These are phyloP conservation scores for Ormyrus nitidulus DNA, from an alignment of 2,888 invertebrate species.

Conservation along the genomic window DNA sequence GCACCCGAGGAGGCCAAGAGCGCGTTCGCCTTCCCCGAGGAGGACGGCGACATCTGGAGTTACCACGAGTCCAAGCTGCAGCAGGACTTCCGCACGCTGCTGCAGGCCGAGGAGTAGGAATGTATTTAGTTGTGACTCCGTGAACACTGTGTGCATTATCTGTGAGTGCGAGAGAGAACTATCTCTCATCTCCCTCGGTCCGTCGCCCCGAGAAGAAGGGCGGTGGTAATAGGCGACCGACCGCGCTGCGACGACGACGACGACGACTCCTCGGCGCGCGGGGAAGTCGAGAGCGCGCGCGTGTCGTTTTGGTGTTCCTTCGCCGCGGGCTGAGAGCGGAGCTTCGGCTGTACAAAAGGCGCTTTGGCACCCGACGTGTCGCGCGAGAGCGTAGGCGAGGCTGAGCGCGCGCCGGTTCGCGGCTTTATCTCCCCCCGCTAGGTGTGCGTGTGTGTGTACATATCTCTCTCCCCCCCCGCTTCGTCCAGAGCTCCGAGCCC, in stretches of 20 bases:
- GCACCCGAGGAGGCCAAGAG: slow-evolving; percentile 64
- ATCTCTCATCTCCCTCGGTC: too few relatives aligned
- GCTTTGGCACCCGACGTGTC: neutral
- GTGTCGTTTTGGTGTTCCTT: too few relatives aligned
- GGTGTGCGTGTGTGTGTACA: neutral
- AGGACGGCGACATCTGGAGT: slow-evolving; percentile 72
- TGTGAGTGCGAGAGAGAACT: too few relatives aligned
- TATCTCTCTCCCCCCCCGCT: neutral
- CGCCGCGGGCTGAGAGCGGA: too few relatives aligned
- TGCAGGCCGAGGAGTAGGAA: slow-evolving; percentile 72
- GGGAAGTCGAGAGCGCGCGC: slow-evolving; percentile 27
- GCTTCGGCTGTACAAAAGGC: neutral
- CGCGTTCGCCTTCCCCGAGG: slow-evolving; percentile 60
- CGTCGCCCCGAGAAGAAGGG: too few relatives aligned
- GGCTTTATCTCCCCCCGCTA: slow-evolving; percentile 29
- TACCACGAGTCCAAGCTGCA: slow-evolving; percentile 73
- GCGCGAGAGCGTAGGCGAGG: slow-evolving; percentile 22
- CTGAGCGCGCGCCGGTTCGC: slow-evolving; percentile 34
- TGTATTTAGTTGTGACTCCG: too few relatives aligned
- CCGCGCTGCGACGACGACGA: neutral
- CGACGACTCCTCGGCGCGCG: neutral
- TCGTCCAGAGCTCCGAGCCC: too few relatives aligned
- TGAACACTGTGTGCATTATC: too few relatives aligned
- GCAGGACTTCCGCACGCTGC: slow-evolving; percentile 71
- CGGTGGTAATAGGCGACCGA: neutral